Evolutionary conservation across 2,888 invertebrate genomes (phyloP), one percentile per base, ranked within the genome.

Genomic region (Ryuthela nishihirai): DNA sequence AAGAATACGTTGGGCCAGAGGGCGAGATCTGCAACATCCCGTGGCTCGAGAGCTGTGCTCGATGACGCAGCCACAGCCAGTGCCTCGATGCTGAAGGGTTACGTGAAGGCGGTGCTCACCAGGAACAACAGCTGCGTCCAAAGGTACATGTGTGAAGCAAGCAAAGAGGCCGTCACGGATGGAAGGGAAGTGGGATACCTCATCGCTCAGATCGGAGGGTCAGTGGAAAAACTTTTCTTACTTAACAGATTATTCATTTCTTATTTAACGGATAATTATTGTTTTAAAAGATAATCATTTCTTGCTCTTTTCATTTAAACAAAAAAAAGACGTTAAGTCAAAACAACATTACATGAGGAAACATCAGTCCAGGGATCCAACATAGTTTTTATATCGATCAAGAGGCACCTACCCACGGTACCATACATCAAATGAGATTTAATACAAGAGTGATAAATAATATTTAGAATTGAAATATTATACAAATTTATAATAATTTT

Each of bases 161-260:
- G 88, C 75, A 84, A 82, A 45, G 91, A 92, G 71, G 93, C 92
- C 74, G 82, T 87, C 24, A 80, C 82, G 44, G 90, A 89, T 72
- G 83, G 76, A 80, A 85, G 76, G 80, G 85, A 79, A 59, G 74
- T 77, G 38, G 77, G 78, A 23, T 87, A 88, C 70, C 84, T 92
- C 69, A 89, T 91, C 82, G 92, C 92, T 72, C 90, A 92, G 76
- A 80, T 92, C 69, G 91, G 90, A 84, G 88, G 88, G 91, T 92
- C 78, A 85, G 89, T 83, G 7, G 9, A n/a, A 9, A n/a, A n/a
- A n/a, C n/a, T n/a, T 54, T 36, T 36, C 24, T 36, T 29, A 29
- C n/a, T 34, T 17, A n/a, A n/a, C n/a, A n/a, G n/a, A n/a, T n/a
- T n/a, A n/a, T n/a, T n/a, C n/a, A n/a, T n/a, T 39, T 39, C 9